Evolutionary conservation across 2,888 invertebrate species (phyloP).

Genomic region (Pterostichus niger): DNA sequence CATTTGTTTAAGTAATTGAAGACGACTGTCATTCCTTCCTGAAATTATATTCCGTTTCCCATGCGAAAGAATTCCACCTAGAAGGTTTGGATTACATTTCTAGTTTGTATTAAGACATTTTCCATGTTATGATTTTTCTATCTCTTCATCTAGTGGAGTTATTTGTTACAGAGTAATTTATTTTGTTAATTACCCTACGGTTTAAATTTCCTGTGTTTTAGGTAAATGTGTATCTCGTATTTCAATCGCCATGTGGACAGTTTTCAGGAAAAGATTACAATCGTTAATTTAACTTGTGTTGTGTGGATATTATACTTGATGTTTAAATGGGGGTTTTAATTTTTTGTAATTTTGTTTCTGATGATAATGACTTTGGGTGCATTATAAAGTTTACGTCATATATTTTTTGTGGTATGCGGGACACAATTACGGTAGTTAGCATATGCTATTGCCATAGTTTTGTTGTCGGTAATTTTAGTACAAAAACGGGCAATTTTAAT

Average conservation of each 20-base stretch:
- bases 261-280: slow-evolving; percentile 41
- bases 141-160: slow-evolving; percentile 22
- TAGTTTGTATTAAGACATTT: slow-evolving; percentile 43
- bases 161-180: slow-evolving; percentile 49
- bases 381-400: slow-evolving; percentile 24
- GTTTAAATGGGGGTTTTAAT: slow-evolving; percentile 44
- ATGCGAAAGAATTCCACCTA: slow-evolving; percentile 16
- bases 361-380: slow-evolving; percentile 36
- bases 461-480: not conserved
- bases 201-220: slow-evolving; percentile 51
- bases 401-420: slow-evolving; percentile 12
- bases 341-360: slow-evolving; percentile 39
- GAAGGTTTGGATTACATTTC: not conserved
- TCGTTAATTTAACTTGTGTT: slow-evolving; percentile 49
- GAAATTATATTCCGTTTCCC: slow-evolving; percentile 20
- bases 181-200: slow-evolving; percentile 45
- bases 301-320: slow-evolving; percentile 46
- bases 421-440: not conserved
- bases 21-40: slow-evolving; percentile 16
- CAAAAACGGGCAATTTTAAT: not conserved
- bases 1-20: slow-evolving; percentile 48
- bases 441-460: not conserved
- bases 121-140: slow-evolving; percentile 29
- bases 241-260: slow-evolving; percentile 29
- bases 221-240: slow-evolving; percentile 37